These are phyloP conservation scores for Altica lythri DNA, from an alignment of 2,888 invertebrate genomes.

Conservation along the genomic window DNA sequence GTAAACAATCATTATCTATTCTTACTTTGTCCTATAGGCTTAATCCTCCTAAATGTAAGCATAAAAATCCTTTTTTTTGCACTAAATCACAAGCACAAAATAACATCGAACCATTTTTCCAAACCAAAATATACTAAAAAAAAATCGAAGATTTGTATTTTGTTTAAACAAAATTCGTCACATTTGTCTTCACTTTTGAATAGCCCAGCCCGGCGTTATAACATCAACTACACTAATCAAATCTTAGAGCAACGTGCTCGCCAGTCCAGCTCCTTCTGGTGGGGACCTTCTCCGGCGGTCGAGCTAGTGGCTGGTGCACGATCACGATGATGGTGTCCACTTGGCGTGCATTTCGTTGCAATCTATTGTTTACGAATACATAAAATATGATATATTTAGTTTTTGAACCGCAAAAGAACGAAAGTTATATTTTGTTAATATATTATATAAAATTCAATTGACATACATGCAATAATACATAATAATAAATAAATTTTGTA, in stretches of 20 bases:
- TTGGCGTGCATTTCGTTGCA: not conserved
- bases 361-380: conserved; percentile 3
- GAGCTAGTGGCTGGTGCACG: conserved; percentile 13
- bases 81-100: conserved; percentile 12
- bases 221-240: conserved; percentile 19
- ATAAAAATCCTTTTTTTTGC: conserved; percentile 6
- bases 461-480: too few relatives aligned
- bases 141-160: too few relatives aligned
- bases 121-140: too few relatives aligned
- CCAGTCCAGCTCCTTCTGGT: conserved; percentile 4
- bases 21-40: conserved; percentile 9
- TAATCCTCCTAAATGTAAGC: conserved; percentile 6
- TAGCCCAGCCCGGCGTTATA: conserved; percentile 12
- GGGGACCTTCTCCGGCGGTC: too few relatives aligned
- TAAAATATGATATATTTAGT: too few relatives aligned
- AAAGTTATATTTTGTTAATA: too few relatives aligned
- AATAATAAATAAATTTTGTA: too few relatives aligned
- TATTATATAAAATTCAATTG: too few relatives aligned
- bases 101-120: too few relatives aligned
- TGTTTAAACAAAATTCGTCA: not conserved
- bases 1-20: too few relatives aligned
- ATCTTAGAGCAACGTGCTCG: conserved; percentile 12
- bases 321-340: not conserved
- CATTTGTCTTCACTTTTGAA: not conserved
- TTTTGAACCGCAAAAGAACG: too few relatives aligned